Evolutionary conservation across 2,888 invertebrate species (phyloP).

Genomic region (Oscheius sp.): DNA sequence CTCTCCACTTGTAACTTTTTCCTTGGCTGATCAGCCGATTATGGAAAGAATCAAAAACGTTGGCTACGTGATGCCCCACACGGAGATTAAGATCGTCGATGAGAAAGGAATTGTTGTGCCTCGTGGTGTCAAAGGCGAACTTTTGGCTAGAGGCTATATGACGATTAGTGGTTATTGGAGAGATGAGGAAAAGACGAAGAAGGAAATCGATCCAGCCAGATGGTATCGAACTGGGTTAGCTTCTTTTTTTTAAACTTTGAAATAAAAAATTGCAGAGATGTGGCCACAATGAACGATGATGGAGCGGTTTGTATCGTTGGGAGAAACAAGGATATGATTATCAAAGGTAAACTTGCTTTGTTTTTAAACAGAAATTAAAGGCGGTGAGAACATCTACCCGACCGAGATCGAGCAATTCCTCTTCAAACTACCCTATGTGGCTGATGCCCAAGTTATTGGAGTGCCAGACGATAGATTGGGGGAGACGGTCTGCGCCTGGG

Average conservation of each 20-base stretch:
- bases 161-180: constrained; percentile 84
- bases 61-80: constrained; percentile 8
- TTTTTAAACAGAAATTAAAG: no score
- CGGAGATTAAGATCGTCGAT: constrained; percentile 13
- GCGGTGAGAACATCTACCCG: constrained; percentile 75
- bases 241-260: neutral
- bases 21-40: neutral
- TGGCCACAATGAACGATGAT: constrained; percentile 71
- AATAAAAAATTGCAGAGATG: constrained; percentile 62
- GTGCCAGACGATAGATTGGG: constrained; percentile 74
- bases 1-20: constrained; percentile 22
- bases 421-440: constrained; percentile 72
- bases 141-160: constrained; percentile 78
- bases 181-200: constrained; percentile 80
- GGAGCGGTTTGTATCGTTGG: constrained; percentile 73
- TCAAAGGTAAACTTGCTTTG: no score
- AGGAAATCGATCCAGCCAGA: constrained; percentile 77
- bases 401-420: constrained; percentile 73
- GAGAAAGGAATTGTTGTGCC: constrained; percentile 77
- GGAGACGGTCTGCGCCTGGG: constrained; percentile 74
- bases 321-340: constrained; percentile 73
- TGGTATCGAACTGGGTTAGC: constrained; percentile 85
- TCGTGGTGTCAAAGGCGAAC: constrained; percentile 80
- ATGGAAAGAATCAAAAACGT: constrained; percentile 19
- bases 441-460: constrained; percentile 73